A percentile compares a stretch with the other conserved stretches of the same genome.
phyloP scores from a whole-genome alignment of 2,113 vertebrate genomes.

The Crotophaga sulcirostris region DNA sequence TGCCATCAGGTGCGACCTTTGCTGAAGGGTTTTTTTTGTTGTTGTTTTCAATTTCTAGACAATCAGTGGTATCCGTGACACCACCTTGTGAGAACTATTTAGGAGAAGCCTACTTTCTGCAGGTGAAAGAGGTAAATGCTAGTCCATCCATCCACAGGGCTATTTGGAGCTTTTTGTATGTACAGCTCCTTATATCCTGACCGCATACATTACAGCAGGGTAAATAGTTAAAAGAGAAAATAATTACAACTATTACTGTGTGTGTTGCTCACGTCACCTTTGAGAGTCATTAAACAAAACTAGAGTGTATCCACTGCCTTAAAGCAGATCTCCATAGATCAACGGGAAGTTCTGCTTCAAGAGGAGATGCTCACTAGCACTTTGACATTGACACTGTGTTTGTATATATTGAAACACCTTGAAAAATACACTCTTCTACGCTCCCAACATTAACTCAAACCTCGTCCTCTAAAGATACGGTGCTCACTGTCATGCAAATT shows the following conservation, averaged over 20 bases:
- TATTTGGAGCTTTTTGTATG: not conserved
- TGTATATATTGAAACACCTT: not conserved
- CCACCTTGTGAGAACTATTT: not conserved
- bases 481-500: too few relatives aligned
- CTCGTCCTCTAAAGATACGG: not conserved
- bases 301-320: not conserved
- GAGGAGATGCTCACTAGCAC: not conserved
- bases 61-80: not conserved
- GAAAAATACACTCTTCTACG: not conserved
- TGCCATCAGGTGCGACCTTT: not conserved
- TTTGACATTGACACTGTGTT: not conserved
- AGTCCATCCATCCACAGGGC: not conserved
- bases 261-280: accelerated
- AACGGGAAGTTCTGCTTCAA: not conserved
- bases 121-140: not conserved
- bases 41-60: not conserved
- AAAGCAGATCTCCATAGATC: not conserved
- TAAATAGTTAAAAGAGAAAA: not conserved
- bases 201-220: not conserved
- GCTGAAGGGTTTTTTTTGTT: too few relatives aligned
- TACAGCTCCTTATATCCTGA: not conserved
- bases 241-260: not conserved
- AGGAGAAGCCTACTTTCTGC: not conserved
- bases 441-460: not conserved
- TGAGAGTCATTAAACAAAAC: not conserved